Conservation (phyloP, 92 coral and sea anemone genomes). For the Muricea muricata region DNA sequence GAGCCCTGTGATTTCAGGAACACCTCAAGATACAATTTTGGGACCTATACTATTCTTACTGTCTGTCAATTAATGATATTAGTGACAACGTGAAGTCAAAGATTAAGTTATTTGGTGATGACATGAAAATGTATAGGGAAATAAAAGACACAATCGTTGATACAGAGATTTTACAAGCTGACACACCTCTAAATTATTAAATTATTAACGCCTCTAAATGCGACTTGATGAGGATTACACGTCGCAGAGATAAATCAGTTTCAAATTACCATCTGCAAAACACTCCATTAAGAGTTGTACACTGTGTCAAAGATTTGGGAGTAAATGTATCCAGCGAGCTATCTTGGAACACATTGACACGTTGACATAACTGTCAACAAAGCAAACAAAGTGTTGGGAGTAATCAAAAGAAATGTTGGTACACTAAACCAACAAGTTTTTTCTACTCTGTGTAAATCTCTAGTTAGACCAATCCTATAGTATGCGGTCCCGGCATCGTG, state of each 20-base stretch:
- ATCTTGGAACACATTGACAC: background rate
- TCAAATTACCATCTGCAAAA: background rate
- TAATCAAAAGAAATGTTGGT: constrained; percentile 1
- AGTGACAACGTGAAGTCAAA: background rate
- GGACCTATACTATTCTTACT: background rate
- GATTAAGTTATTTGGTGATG: background rate
- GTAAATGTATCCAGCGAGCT: background rate
- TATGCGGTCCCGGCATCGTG: constrained; percentile 24
- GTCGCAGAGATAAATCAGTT: background rate
- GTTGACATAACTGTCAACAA: background rate
- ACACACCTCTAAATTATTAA: too few relatives aligned
- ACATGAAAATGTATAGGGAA: too few relatives aligned
- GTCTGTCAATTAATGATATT: too few relatives aligned
- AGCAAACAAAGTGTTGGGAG: background rate
- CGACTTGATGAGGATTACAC: constrained; percentile 39
- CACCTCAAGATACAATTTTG: constrained; percentile 20
- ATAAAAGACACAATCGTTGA: too few relatives aligned
- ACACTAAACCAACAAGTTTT: constrained; percentile 27
- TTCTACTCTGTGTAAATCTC: constrained; percentile 39
- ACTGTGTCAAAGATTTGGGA: background rate
- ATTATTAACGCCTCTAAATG: too few relatives aligned
- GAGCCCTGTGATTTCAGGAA: background rate
- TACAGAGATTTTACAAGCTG: background rate
- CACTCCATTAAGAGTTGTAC: background rate
- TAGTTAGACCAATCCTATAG: constrained; percentile 45